Base-by-base conservation (phyloP, 2,888 invertebrate species). In the Catocala fraxini region DNA sequence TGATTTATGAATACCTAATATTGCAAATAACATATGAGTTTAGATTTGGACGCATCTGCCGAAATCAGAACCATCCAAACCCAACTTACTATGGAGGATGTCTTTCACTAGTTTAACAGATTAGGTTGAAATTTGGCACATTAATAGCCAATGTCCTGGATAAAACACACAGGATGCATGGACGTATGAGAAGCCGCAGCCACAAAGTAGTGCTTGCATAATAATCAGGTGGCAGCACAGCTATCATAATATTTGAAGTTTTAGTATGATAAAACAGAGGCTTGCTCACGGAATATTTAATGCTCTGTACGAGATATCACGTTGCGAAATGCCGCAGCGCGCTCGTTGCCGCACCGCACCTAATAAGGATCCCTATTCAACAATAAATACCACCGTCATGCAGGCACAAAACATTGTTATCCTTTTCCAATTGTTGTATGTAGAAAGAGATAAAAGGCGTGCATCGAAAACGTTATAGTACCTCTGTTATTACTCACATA, bases 311-410 rank as follows among this genome's bases (percentile, higher is more conserved):
- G 45, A 66, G 65, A 68, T 63, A 70, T 57, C 55, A 63, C 51
- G 64, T 78, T 79, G 70, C 73, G 75, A 79, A 81, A 79, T 70
- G 45, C 74, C 64, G 77, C 72, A 72, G 63, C 65, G 67, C 59
- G 70, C 57, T 64, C 48, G 56, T 55, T 63, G 75, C 71, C 73
- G 70, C 75, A 74, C 72, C 80, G 73, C 70, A 68, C 83, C 82
- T 75, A 77, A 83, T 84, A 86, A 80, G 82, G 86, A 77, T 67
- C 76, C 65, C 78, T 79, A 81, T 82, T 82, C 75, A 81, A 81
- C 70, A 76, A 74, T 76, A 70, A n/a, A n/a, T 63, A 70, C 72
- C 65, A 73, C 66, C 46, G 67, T 68, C 65, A 70, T 70, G 56
- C 61, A 71, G 66, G 61, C 67, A 7, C 66, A 59, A 65, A 63